Percentiles rank a stretch among this genome's conserved stretches.
Conservation (phyloP, 2,888 invertebrate genomes). For the Germaria angustata region DNA sequence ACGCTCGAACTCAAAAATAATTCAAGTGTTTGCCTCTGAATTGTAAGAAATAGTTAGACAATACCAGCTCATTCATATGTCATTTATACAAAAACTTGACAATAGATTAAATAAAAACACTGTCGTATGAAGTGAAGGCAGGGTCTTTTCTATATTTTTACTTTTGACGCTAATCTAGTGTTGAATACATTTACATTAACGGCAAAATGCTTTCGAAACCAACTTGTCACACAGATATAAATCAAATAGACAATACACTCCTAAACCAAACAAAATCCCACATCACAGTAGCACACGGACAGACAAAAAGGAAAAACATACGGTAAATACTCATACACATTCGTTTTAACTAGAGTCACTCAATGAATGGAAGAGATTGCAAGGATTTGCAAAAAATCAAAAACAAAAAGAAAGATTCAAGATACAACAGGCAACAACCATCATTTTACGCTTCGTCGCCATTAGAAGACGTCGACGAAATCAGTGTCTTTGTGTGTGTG, state of each 20-base stretch:
- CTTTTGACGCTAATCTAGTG: constrained; percentile 52
- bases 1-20: neutral
- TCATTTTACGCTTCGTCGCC: constrained; percentile 63
- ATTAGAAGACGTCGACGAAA: constrained; percentile 56
- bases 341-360: neutral
- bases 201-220: constrained; percentile 28
- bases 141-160: neutral
- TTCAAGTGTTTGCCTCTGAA: neutral
- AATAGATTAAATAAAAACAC: neutral
- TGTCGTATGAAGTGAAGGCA: neutral
- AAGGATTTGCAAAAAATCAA: constrained; percentile 52
- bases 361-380: constrained; percentile 47
- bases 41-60: constrained; percentile 6
- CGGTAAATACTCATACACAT: neutral
- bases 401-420: constrained; percentile 44
- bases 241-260: constrained; percentile 51
- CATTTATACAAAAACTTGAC: constrained; percentile 11
- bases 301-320: neutral
- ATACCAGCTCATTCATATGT: constrained; percentile 5
- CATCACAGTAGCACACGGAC: neutral
- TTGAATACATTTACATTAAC: constrained; percentile 41
- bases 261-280: constrained; percentile 23
- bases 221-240: constrained; percentile 65
- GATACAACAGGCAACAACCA: constrained; percentile 61
- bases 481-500: neutral